A percentile compares a stretch with the other conserved stretches of the same genome.
Evolutionary conservation across 2,113 vertebrate species (phyloP).

Genomic region (Calidris pugnax): DNA sequence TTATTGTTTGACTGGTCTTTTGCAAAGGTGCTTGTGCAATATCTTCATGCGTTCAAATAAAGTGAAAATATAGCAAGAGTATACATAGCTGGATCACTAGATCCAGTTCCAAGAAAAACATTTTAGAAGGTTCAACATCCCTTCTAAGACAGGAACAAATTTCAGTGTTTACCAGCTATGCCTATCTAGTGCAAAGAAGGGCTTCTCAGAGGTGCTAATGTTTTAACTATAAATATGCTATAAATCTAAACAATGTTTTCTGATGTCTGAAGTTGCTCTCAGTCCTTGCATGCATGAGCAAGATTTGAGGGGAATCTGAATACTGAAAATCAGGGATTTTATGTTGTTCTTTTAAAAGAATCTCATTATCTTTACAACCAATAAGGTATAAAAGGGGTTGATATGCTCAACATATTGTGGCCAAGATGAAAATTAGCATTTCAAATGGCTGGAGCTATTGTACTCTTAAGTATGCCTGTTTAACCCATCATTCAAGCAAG

Average conservation of each 20-base stretch:
- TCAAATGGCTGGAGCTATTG: constrained; percentile 65
- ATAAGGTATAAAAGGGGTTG: constrained; percentile 21
- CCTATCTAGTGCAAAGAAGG: neutral
- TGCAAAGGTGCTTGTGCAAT: neutral
- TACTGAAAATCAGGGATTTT: neutral
- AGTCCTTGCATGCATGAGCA: neutral
- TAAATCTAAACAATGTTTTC: neutral
- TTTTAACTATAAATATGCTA: neutral
- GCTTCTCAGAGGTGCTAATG: neutral
- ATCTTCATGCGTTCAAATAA: neutral
- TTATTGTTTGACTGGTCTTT: constrained; percentile 45
- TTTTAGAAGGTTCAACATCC: neutral
- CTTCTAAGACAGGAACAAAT: neutral
- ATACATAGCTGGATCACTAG: neutral
- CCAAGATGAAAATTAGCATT: constrained; percentile 69
- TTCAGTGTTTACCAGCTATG: neutral
- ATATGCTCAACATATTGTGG: constrained; percentile 34
- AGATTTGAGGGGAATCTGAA: constrained; percentile 4
- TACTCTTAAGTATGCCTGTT: constrained; percentile 54
- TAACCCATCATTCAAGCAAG: constrained; percentile 56
- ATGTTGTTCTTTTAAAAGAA: constrained; percentile 39
- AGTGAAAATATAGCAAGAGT: neutral
- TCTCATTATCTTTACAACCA: constrained; percentile 55
- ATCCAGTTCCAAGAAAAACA: neutral
- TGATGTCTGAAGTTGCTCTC: neutral